Evolutionary conservation across 2,113 vertebrate species (phyloP).

Genomic region (Irena cyanogastra): DNA sequence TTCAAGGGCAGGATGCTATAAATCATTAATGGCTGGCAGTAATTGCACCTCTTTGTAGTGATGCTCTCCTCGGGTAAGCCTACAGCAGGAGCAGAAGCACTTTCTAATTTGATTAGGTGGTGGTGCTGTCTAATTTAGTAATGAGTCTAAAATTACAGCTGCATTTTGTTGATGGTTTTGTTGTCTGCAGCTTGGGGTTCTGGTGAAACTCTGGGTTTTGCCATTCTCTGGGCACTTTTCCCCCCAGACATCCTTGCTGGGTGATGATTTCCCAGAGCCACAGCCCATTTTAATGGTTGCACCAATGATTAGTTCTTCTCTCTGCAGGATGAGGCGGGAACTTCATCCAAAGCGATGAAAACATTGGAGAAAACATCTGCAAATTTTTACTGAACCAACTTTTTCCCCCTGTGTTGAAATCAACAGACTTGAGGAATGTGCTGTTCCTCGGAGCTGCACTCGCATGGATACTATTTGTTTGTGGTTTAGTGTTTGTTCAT

Average conservation of each 20-base stretch:
- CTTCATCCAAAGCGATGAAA: not conserved
- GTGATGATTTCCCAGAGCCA: not conserved
- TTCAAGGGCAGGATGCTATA: not conserved
- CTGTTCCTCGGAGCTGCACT: not conserved
- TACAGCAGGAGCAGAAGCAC: not conserved
- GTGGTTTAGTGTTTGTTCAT: not conserved
- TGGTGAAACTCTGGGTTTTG: not conserved
- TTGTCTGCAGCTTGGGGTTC: not conserved
- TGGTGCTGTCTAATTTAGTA: not conserved
- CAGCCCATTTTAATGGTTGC: accelerated
- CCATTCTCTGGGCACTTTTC: not conserved
- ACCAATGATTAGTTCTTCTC: not conserved
- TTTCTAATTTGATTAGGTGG: not conserved
- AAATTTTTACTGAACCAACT: not conserved
- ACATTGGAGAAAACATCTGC: not conserved
- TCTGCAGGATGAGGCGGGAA: not conserved
- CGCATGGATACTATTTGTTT: not conserved
- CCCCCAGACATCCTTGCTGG: not conserved
- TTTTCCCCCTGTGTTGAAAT: not conserved
- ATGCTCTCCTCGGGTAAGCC: not conserved
- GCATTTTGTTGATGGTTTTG: not conserved
- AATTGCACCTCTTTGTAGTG: not conserved
- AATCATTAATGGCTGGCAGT: not conserved
- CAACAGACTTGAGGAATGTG: not conserved
- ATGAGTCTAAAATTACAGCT: not conserved